Evolutionary conservation across 2,797 vertebrate species (phyloP), one percentile per base, ranked within the genome.

Genomic region (Fistularia tabacaria): DNA sequence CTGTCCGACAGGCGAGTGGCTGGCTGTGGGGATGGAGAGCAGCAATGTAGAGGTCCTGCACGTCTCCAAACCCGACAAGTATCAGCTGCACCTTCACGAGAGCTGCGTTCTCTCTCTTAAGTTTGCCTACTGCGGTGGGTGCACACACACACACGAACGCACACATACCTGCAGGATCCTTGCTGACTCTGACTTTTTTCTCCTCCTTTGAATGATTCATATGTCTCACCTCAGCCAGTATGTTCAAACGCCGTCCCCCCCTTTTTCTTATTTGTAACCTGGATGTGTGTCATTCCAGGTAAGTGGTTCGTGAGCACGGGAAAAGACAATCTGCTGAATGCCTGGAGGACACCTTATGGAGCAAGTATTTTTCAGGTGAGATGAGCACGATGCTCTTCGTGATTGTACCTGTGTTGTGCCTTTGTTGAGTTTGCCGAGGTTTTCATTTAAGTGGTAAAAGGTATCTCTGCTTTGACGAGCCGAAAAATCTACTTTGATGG

Each of bases 241-340:
- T 51, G 49, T 14, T 38, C 14, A 9, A 38, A 6, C 49, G 25
- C 25, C 25, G 25, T 25, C 25, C 25, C 25, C 10, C 42, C 43
- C 43, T 1, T 45, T 45, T 13, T 25, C 25, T 5, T 25, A 3
- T 25, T 25, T 25, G 36, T 15, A 59, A 15, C 40, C 7, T 3
- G 8, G 42, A 36, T 55, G 38, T 43, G 37, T 54, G 45, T 50
- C 9, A 15, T 62, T 9, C 51, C 77, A 96, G 94, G 94, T 36
- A 97, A 96, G 78, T 97, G 95, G 94, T 97, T 97, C 13, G 94
- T 97, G 87, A 97, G 95, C 69, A 97, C 95, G 7, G 95, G 95
- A 49, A 97, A 97, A 69, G 95, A 97, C 84, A 97, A 96, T 86
- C 92, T 97, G 59, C 88, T 97, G 81, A 96, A 96, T 2, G 95